phyloP scores from a whole-genome alignment of 2,797 vertebrate species.

The Cuniculus paca region DNA sequence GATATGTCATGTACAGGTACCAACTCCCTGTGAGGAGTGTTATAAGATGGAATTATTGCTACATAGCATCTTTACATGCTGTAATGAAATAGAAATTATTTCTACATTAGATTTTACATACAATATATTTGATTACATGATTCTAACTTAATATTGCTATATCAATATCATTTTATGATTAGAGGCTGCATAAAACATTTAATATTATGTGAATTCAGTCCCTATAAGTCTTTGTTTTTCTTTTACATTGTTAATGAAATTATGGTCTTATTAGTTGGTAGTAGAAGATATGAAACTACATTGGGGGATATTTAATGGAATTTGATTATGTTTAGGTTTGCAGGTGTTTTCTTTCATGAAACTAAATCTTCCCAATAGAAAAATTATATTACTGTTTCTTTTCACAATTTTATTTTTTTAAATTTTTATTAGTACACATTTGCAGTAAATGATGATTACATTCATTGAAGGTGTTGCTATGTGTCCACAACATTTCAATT shows the following conservation, averaged over 20 bases:
- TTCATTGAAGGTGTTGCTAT: background rate
- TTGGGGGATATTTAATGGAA: background rate
- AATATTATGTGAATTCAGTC: background rate
- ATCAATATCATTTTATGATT: background rate
- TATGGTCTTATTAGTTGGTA: background rate
- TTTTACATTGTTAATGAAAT: background rate
- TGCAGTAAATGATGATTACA: background rate
- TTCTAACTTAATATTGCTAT: background rate
- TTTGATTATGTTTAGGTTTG: background rate
- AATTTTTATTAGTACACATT: background rate
- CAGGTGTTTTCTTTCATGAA: background rate
- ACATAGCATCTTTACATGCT: background rate
- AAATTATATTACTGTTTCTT: background rate
- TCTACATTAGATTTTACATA: background rate
- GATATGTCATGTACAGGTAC: background rate
- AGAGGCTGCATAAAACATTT: background rate
- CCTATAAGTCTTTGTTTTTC: background rate
- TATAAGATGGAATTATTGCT: no score
- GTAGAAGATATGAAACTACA: background rate
- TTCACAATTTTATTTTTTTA: background rate
- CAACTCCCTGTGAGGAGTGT: background rate
- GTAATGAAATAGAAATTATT: background rate
- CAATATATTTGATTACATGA: background rate
- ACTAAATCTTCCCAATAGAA: constrained; percentile 15
- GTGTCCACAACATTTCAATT: background rate